Evolutionary conservation across 2,888 invertebrate species (phyloP).

Genomic region (Troilus luridus): DNA sequence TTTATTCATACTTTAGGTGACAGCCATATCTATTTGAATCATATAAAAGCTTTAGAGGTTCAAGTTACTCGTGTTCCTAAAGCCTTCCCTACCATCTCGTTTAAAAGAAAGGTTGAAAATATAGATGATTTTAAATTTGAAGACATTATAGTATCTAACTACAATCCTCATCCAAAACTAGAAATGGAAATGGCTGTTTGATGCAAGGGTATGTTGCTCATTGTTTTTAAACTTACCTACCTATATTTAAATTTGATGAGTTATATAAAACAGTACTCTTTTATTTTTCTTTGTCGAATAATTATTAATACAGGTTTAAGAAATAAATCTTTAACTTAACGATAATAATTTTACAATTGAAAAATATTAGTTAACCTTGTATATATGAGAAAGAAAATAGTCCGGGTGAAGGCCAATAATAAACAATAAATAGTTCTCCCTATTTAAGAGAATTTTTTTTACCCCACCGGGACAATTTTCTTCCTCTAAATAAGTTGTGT

Average conservation of each 20-base stretch:
- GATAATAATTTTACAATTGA: too few species aligned
- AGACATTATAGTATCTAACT: conserved; percentile 88
- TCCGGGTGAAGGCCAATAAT: too few species aligned
- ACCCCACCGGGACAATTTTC: too few species aligned
- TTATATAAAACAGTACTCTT: neutral
- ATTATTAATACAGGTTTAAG: too few species aligned
- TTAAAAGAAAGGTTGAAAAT: conserved; percentile 74
- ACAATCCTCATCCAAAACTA: conserved; percentile 91
- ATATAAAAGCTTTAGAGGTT: conserved; percentile 84
- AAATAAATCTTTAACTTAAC: too few species aligned
- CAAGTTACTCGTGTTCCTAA: conserved; percentile 85
- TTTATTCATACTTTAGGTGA: conserved; percentile 96
- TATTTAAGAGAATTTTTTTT: too few species aligned
- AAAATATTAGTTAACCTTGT: too few species aligned
- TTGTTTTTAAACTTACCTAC: neutral
- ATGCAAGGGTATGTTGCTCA: conserved; percentile 64
- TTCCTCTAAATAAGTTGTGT: too few species aligned
- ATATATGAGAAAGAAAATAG: too few species aligned
- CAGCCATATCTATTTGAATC: conserved; percentile 94
- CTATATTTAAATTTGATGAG: neutral
- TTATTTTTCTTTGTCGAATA: neutral
- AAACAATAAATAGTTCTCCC: too few species aligned
- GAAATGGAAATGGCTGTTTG: conserved; percentile 93
- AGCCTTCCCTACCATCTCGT: conserved; percentile 85
- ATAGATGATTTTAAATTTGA: conserved; percentile 91